These are phyloP conservation scores for Peromyscus nudipes DNA, from an alignment of 2,797 vertebrate species.

Conservation along the genomic window DNA sequence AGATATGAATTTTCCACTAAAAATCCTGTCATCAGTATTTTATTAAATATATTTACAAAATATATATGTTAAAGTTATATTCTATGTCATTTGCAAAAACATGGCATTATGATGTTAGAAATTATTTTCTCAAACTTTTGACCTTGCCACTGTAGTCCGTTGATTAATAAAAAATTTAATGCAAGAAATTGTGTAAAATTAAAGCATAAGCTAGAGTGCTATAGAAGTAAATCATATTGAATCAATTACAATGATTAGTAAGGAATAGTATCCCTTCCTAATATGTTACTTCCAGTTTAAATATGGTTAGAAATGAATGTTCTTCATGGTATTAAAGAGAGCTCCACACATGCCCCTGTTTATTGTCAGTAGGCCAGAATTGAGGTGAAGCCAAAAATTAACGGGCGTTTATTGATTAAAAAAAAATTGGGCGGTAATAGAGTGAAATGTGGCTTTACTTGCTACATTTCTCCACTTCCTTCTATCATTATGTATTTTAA, in stretches of 20 bases:
- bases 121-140: slow-evolving; percentile 2
- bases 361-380: background rate
- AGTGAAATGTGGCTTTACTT: background rate
- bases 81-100: background rate
- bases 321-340: background rate
- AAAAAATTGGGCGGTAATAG: background rate
- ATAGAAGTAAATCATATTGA: background rate
- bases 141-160: background rate
- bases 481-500: background rate
- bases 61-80: background rate
- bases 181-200: background rate
- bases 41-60: background rate
- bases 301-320: background rate
- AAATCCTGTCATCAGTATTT: background rate
- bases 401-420: background rate
- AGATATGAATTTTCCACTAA: background rate
- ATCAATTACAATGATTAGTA: slow-evolving; percentile 14
- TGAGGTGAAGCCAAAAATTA: background rate
- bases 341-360: accelerated
- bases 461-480: background rate
- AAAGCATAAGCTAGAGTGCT: background rate
- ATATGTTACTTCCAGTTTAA: background rate
- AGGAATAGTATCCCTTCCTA: background rate
- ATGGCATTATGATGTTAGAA: background rate
- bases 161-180: background rate